Evolutionary conservation across 2,797 vertebrate genomes (phyloP), one percentile per base, ranked within the genome.

Genomic region (Gallinago solitaria): DNA sequence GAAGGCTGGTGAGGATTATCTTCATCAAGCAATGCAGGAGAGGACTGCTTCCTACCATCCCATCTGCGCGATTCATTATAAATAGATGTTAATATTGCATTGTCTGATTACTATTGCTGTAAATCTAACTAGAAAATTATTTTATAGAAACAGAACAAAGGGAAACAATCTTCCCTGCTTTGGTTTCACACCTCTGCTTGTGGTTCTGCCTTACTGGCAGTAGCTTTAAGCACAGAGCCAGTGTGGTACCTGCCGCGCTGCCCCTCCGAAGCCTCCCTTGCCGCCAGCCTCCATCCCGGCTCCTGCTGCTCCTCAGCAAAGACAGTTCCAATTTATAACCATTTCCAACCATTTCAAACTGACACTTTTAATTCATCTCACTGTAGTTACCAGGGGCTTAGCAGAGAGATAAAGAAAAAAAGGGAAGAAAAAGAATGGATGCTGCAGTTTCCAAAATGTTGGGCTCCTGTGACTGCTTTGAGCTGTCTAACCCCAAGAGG

Each of bases 251-350:
- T 15, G 15, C 48, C 10, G 2, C 2, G 2, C 28, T 60, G 65
- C 37, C 67, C 41, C 90, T 94, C 87, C 64, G 59, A 80, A 94
- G 56, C 13, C 57, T 91, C 50, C 33, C 76, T 94, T 92, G 95
- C 85, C 70, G 5, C 93, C 73, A 89, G 93, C 86, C 76, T 70
- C 16, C 0, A 91, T 93, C 85, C 83, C 9, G 0, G 91, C 91
- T 95, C 89, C 43, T 57, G 3, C 51, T 27, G 37, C 65, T 96
- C 93, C 95, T 89, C 81, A 84, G 68, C 65, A 79, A 93, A 93
- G 93, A 92, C 83, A 93, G 94, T 81, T 96, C 90, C 92, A 93
- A 94, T 97, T 97, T 89, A 94, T 90, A 94, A 90, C 81, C 53
- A 1, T 94, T 96, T 96, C 71, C 60, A 80, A 25, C 81, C 71